Evolutionary conservation across 1,140 invertebrate genomes (phyloP), one percentile per base, ranked within the genome.

Genomic region (Kradibia gibbosae): DNA sequence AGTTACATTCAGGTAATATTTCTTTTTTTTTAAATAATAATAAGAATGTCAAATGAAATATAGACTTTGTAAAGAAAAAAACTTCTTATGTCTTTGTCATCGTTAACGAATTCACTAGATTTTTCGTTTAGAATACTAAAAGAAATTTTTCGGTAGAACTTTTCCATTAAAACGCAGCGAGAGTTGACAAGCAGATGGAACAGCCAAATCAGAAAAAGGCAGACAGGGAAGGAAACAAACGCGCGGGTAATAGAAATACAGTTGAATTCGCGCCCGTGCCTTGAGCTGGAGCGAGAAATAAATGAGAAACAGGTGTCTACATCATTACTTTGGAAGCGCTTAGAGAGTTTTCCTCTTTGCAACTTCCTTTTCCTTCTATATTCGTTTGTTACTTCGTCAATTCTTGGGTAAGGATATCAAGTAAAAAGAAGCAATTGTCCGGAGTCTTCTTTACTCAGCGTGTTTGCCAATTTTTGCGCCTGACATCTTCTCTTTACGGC

Each of bases 261-360:
- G 60, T 57, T 50, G 57, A 75, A 81, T 48, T 71, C 60, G 65
- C 60, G 60, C n/a, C n/a, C 45, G 78, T 20, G 70, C 17, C 57
- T 62, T 45, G 60, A 75, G 77, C 62, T 34, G 8, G 3, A 72
- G 67, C 20, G 67, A 53, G n/a, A 82, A 82, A 82, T 82, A 82
- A 82, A 82, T 82, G 81, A 79, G 72, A 82, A 82, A 82, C 81
- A 82, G 81, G 72, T 82, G 81, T 82, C 77, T 79, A 71, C 77
- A 70, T 79, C 77, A 70, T 82, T 82, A 82, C 77, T 82, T 79
- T 70, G 81, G 53, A 79, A 82, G 48, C 62, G 60, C 77, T 82
- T 82, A 67, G 70, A 81, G 76, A 72, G 71, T 77, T 70, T 75
- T 77, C 36, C 36, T 60, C 53, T 60, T 70, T 53, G 48, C 20